Evolutionary conservation across 2,797 vertebrate species (phyloP), one percentile per base, ranked within the genome.

Genomic region (Pempheris klunzingeri): DNA sequence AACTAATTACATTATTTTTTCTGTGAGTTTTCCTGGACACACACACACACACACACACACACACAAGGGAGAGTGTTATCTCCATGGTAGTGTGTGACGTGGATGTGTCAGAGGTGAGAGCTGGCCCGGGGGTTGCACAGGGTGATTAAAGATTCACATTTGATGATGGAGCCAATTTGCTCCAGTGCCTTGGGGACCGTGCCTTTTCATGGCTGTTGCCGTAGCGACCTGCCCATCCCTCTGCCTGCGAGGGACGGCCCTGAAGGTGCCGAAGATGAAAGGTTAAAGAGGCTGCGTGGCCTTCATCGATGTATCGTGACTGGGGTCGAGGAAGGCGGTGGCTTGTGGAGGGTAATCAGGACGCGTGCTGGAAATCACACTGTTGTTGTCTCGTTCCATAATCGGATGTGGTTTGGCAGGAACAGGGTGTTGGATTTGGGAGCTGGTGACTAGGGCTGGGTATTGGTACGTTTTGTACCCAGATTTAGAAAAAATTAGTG

Each of bases 81-180:
- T 66, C 66, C 70, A 49, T 78, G 61, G 60, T 18, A 2, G 47
- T 26, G 13, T 49, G 5, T 80, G 79, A 74, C n/a, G 24, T 77
- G 30, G 71, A 70, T 6, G 44, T 59, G 43, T 26, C 24, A 2
- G 66, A 80, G 71, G 73, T 80, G 58, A 70, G 62, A 50, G 62
- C 32, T 32, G 34, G 53, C 81, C 77, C 7, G 30, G 46, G 24
- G 58, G 66, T 4, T n/a, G 34, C 18, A 49, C 28, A 24, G 15
- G 28, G 49, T 70, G 70, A 85, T 90, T 88, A 83, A 77, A 77
- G 62, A 78, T 79, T 81, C 82, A 78, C 54, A 82, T 75, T 80
- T n/a, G 2, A 64, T 49, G 75, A 34, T 80, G 80, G 53, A 78
- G 73, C 66, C 72, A 82, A 71, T 84, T 83, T 84, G 69, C 72